phyloP scores from a whole-genome alignment of 2,113 vertebrate genomes.

The Phasianus colchicus region DNA sequence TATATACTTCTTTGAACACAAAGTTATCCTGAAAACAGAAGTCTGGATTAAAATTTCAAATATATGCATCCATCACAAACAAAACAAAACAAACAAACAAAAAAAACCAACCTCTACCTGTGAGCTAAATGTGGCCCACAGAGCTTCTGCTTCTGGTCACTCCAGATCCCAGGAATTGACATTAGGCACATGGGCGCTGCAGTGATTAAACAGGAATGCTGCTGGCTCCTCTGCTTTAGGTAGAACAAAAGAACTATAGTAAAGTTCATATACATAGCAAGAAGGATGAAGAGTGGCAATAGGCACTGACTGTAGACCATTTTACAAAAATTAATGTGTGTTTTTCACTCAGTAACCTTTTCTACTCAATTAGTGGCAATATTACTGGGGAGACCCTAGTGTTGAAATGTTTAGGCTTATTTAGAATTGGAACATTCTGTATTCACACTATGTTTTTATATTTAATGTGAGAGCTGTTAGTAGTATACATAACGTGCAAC shows the following conservation, averaged over 20 bases:
- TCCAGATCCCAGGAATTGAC: not conserved
- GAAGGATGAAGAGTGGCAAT: not conserved
- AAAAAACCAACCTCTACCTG: not conserved
- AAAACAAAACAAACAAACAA: too few species aligned
- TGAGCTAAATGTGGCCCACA: not conserved
- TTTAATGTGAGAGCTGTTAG: not conserved
- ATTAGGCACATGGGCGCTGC: not conserved
- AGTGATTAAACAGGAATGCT: not conserved
- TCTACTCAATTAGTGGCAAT: not conserved
- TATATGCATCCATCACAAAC: not conserved
- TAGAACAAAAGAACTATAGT: not conserved
- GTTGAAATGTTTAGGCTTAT: not conserved
- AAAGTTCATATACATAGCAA: not conserved
- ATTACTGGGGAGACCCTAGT: not conserved
- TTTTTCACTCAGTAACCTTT: not conserved
- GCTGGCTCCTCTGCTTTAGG: not conserved
- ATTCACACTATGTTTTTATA: not conserved
- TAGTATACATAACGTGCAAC: not conserved
- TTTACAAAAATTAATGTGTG: not conserved
- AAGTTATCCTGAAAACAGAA: constrained; percentile 44
- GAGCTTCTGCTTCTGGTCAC: not conserved
- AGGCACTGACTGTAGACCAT: not conserved
- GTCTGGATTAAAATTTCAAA: constrained; percentile 16
- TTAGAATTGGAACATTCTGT: not conserved
- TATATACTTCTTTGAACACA: constrained; percentile 7